These are phyloP conservation scores for Cataglyphis albicans DNA, from an alignment of 2,888 invertebrate species.

Conservation along the genomic window DNA sequence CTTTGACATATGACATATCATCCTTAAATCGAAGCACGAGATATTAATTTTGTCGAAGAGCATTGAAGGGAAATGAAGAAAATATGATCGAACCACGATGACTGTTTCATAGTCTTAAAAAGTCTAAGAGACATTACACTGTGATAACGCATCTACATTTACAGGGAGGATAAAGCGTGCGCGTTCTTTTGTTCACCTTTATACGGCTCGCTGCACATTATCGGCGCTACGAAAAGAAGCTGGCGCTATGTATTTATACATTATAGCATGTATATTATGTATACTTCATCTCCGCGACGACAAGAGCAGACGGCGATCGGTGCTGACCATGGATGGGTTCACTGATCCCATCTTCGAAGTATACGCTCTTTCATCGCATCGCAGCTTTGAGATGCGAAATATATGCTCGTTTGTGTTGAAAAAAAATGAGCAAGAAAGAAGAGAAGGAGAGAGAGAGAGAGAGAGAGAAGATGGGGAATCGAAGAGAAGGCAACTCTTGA, in stretches of 20 bases:
- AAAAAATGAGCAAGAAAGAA: conserved; percentile 17
- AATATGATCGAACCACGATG: conserved; percentile 2
- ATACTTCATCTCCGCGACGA: conserved; percentile 63
- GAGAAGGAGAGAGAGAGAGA: neutral
- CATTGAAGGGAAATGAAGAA: neutral
- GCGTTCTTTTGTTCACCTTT: conserved; percentile 39
- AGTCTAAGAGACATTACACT: conserved; percentile 12
- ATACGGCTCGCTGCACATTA: conserved; percentile 29
- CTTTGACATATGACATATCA: no score
- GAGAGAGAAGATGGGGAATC: conserved; percentile 22
- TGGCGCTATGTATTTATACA: conserved; percentile 52
- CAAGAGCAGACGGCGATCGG: conserved; percentile 62
- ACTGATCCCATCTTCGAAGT: conserved; percentile 74
- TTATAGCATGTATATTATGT: conserved; percentile 58
- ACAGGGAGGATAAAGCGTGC: conserved; percentile 1
- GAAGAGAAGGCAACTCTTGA: conserved; percentile 31
- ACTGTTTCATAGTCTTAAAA: conserved; percentile 20
- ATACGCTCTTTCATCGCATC: conserved; percentile 45
- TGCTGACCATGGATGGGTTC: conserved; percentile 76
- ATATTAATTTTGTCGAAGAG: neutral
- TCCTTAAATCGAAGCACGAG: neutral
- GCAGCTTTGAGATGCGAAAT: conserved; percentile 44
- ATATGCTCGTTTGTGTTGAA: conserved; percentile 47
- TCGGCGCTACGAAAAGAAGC: conserved; percentile 27
- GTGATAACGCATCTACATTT: neutral